These are phyloP conservation scores for Colinus virginianus DNA, from an alignment of 2,113 vertebrate genomes.

Conservation along the genomic window DNA sequence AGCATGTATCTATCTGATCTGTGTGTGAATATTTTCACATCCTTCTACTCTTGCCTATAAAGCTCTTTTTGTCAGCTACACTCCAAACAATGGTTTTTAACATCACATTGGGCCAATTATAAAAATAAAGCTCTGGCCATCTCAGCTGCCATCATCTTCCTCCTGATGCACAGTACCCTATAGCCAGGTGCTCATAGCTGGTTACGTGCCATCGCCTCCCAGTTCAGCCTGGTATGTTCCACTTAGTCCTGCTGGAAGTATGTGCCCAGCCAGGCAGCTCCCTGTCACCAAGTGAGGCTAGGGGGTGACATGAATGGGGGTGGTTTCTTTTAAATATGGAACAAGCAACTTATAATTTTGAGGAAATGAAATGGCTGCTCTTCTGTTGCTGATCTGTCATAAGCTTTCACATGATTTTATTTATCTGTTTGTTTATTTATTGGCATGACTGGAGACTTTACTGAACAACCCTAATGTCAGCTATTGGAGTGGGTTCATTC, in stretches of 20 bases:
- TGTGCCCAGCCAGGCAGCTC: background rate
- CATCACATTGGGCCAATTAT: background rate
- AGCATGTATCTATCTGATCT: accelerated
- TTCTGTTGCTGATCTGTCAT: background rate
- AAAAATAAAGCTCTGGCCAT: background rate
- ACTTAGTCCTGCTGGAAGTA: background rate
- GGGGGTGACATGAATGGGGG: background rate
- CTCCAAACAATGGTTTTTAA: background rate
- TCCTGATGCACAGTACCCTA: background rate
- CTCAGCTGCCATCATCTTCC: background rate
- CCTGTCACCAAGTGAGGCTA: background rate
- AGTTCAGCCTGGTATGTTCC: background rate
- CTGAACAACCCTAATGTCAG: background rate
- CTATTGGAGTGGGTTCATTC: background rate
- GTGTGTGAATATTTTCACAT: background rate
- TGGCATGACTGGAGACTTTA: background rate
- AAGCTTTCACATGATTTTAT: background rate
- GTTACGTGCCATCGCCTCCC: background rate
- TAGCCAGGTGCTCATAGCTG: background rate
- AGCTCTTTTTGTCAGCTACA: background rate
- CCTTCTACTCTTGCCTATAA: background rate
- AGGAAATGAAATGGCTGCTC: background rate
- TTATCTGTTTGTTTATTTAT: background rate
- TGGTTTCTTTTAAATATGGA: background rate
- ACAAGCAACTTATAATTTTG: background rate